Percentiles rank a stretch among this genome's conserved stretches.
Conservation (phyloP, 2,113 vertebrate genomes). For the Paradisaea rubra region DNA sequence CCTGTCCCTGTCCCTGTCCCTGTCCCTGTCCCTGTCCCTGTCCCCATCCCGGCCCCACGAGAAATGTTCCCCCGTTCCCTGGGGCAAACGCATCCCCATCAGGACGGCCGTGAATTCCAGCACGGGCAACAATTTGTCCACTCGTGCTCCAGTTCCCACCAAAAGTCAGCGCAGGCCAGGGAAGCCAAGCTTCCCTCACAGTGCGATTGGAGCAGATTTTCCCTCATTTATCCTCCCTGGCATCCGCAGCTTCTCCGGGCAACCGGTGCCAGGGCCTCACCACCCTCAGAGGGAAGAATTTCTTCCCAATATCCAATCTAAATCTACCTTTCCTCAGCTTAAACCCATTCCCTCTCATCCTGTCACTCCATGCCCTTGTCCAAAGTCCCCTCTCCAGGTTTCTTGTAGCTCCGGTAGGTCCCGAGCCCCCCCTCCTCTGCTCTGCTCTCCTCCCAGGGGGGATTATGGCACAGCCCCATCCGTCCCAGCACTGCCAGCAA, state of each 20-base stretch:
- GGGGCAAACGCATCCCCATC: rapidly evolving
- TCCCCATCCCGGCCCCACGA: rapidly evolving
- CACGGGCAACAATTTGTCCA: rapidly evolving
- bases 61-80: rapidly evolving
- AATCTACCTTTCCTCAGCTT: not conserved
- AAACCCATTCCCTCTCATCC: not conserved
- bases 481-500: not conserved
- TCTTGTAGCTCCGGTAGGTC: not conserved
- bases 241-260: no score
- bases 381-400: not conserved
- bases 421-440: rapidly evolving
- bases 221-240: not conserved
- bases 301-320: not conserved
- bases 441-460: not conserved
- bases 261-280: not conserved
- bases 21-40: not conserved
- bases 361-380: not conserved
- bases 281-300: not conserved
- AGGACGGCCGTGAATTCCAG: rapidly evolving
- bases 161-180: rapidly evolving
- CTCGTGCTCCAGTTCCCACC: rapidly evolving
- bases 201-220: rapidly evolving
- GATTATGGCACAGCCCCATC: not conserved
- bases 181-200: rapidly evolving
- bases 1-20: not conserved